Base-by-base conservation (phyloP, 1,140 invertebrate genomes). In the Chrysomallon squamiferum region DNA sequence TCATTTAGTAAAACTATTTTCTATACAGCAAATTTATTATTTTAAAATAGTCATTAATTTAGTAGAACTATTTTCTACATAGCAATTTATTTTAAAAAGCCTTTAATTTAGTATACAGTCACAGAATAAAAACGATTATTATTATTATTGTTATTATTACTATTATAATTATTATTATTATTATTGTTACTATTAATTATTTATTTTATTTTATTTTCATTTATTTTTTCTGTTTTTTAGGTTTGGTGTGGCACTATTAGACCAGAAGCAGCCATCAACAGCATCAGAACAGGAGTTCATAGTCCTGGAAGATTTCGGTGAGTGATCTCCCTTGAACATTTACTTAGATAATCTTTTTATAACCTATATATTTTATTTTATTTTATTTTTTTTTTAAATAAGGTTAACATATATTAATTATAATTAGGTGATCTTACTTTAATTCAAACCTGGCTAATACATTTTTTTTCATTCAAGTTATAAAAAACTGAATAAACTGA, bases 221-320 rank as follows among this genome's bases (percentile, higher is more conserved):
- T n/a, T n/a, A n/a, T 5, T 38, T 5, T 38, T 38, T 38, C 25
- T n/a, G 47, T 49, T 30, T 67, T 41, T 22, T 78, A 88, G 81
- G 84, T 86, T 41, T 88, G 87, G 87, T 88, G 87, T 66, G 85
- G 85, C 15, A 81, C 81, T 4, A 87, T 85, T 77, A 83, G 86
- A 47, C 84, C 85, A 9, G 84, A 88, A 69, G 83, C 84, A 25
- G 77, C 85, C 9, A 69, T 85, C 20, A 85, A 86, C 59, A 80
- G 85, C 60, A 79, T 88, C 9, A 77, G 83, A 45, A 87, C 84
- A 30, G 85, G 86, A n/a, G 80, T 84, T 9, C 87, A 88, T 67
- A 85, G 86, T 57, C 87, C 87, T 2, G 87, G 87, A 13, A 77
- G 80, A 68, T 88, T 86, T 74, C 82, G 87, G 86, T 88, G 71